Percentiles rank a stretch among this genome's conserved stretches.
Conservation (phyloP, 2,797 vertebrate species). For the Cyclura pinguis region DNA sequence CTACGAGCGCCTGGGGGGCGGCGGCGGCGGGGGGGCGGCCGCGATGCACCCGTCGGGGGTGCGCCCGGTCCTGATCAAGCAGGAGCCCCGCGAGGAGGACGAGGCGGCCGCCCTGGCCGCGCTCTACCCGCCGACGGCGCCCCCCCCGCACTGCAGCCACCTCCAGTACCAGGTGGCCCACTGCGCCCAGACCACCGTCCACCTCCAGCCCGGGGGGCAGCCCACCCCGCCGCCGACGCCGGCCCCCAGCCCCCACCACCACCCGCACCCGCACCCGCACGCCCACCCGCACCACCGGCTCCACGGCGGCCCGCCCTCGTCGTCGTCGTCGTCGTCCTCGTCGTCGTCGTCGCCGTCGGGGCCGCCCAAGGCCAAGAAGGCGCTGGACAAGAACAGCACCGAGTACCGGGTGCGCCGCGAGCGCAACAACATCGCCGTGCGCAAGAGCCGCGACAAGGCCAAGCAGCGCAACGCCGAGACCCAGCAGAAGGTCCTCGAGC, state of each 20-base stretch:
- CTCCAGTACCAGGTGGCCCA: conserved; percentile 96
- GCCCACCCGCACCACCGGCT: conserved; percentile 70
- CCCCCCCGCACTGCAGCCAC: conserved; percentile 83
- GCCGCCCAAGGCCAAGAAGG: conserved; percentile 88
- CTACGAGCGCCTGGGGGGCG: conserved; percentile 50
- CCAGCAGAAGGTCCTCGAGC: conserved; percentile 96
- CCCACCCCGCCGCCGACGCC: conserved; percentile 93
- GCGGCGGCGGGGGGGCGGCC: conserved; percentile 57
- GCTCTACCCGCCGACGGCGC: conserved; percentile 74
- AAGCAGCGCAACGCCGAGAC: conserved; percentile 97
- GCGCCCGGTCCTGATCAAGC: conserved; percentile 93
- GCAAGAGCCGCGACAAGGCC: conserved; percentile 98
- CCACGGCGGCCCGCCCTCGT: conserved; percentile 62
- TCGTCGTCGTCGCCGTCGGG: conserved; percentile 69
- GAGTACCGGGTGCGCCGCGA: conserved; percentile 96
- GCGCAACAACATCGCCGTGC: conserved; percentile 67
- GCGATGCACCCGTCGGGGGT: conserved; percentile 91
- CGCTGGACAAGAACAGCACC: conserved; percentile 92
- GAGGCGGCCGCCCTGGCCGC: conserved; percentile 82
- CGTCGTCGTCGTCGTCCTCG: conserved; percentile 54
- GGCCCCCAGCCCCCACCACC: conserved; percentile 91
- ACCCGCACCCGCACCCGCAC: conserved; percentile 76
- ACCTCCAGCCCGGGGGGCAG: conserved; percentile 86
- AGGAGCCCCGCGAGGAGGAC: conserved; percentile 80
- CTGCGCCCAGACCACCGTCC: conserved; percentile 96